Base-by-base conservation (phyloP, 2,888 invertebrate genomes). In the Caenorhabditis sp. region DNA sequence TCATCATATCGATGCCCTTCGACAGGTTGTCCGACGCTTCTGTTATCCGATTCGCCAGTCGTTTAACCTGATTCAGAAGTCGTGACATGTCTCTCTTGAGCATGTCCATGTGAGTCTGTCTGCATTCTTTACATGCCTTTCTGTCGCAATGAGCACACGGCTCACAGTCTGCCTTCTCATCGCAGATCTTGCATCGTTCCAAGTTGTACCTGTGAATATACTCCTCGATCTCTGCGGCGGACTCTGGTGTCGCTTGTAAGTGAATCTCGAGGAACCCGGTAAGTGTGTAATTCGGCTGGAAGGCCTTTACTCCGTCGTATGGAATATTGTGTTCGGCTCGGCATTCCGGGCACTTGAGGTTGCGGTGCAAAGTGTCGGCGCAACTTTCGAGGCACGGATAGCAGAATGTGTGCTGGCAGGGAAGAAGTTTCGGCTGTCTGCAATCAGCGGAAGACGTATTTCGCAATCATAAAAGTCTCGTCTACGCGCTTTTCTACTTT, bases 391-490 rank as follows among this genome's bases (percentile, higher is more conserved):
- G 95, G 93, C 99, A 99, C 69, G 98, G 98, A 92, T 97, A 96
- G 95, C 99, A 99, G 93, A 97, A 98, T 91, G 98, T 98, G 94
- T 99, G 99, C 94, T 99, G 98, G 65, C 90, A 91, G n/a, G 90
- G 90, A 15, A 99, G 93, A 92, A 99, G 94, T 94, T 98, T 98
- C n/a, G 99, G 99, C 61, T 86, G 85, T 76, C 91, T 92, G 80
- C 47, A 90, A 85, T 62, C 47, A 32, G 4, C 9, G 4, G 50
- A 47, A 11, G 2, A 5, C n/a, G 3, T 13, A 44, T 61, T 61
- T 61, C 61, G 44, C 61, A 28, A 61, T 72, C 62, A 37, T 35
- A 68, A 68, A 69, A 64, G 35, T 62, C 56, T 24, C 55, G 47
- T 18, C 32, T 15, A 51, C 32, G 24, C 40, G 8, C 47, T 47